phyloP scores from a whole-genome alignment of 2,113 vertebrate species.

The Apaloderma vittatum region DNA sequence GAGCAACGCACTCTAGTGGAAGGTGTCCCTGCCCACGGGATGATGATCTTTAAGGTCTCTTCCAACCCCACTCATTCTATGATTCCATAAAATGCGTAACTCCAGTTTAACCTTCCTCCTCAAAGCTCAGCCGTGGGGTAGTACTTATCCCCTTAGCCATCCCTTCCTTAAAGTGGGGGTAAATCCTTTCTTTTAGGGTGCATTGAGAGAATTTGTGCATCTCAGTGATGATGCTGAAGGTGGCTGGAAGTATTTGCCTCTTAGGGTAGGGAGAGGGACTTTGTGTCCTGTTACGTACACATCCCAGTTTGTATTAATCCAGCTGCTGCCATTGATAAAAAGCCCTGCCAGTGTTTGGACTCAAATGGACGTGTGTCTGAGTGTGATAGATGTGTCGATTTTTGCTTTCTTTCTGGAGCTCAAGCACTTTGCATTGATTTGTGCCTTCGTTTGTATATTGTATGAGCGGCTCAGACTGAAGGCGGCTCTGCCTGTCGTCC shows the following conservation, averaged over 20 bases:
- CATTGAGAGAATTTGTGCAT: not conserved
- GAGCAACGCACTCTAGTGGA: too few species aligned
- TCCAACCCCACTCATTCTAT: too few species aligned
- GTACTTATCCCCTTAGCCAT: not conserved
- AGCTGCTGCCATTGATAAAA: not conserved
- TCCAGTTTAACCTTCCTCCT: not conserved
- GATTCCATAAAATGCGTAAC: too few species aligned
- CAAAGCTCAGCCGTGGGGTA: not conserved
- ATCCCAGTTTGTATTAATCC: not conserved
- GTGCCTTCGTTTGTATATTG: conserved; percentile 70
- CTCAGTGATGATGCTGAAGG: not conserved
- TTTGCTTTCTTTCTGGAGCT: conserved; percentile 51
- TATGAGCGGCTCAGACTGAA: conserved; percentile 55
- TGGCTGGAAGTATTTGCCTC: not conserved
- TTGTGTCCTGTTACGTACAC: rapidly evolving
- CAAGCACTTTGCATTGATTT: conserved; percentile 77
- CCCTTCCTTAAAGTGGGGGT: not conserved
- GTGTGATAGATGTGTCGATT: conserved; percentile 72
- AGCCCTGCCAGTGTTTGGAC: rapidly evolving
- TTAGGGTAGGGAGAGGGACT: not conserved
- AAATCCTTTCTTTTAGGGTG: not conserved
- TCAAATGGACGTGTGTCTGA: not conserved
- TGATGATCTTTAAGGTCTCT: too few species aligned
- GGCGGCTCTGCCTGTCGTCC: conserved; percentile 59
- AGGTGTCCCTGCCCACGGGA: too few species aligned